Evolutionary conservation across 2,888 invertebrate species (phyloP), one percentile per base, ranked within the genome.

Genomic region (Lypha dubia): DNA sequence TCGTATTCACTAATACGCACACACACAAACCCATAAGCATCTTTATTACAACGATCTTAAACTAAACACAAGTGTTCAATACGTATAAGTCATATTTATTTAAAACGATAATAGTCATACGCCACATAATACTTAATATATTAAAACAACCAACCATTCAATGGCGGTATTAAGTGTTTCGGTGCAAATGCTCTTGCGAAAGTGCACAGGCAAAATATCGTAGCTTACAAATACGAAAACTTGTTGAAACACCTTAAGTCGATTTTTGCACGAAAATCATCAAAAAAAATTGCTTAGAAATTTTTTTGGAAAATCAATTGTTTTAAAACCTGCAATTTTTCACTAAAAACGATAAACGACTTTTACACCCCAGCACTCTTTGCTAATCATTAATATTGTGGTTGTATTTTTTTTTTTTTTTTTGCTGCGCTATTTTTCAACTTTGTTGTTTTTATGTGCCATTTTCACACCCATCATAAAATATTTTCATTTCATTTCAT

Each of bases 381-480:
- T 83, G 58, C 60, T 32, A 70, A 62, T 53, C 71, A 76, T 75
- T 75, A 79, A 76, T 76, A 63, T 46, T 68, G 44, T 49, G 67
- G 62, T 75, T 74, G 58, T 38, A n/a, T n/a, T n/a, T n/a, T n/a
- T n/a, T n/a, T n/a, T n/a, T n/a, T n/a, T n/a, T n/a, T n/a, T n/a
- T n/a, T n/a, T 65, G 62, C 35, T 68, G 28, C 9, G 63, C 68
- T 51, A 71, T 62, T 71, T 75, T 62, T n/a, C 38, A 22, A 41
- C 28, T 63, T 32, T 28, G 63, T 83, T 68, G 11, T 74, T 20
- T 76, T 81, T 68, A 83, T 79, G 74, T 74, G 68, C 67, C 11
- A 83, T 83, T 86, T 86, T 65, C 75, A 80, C 80, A 84, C 84
- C 84, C 80, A 84, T 84, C 75, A 80, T 84, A 84, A 83, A 83